Conservation (phyloP, 2,797 vertebrate species). For the Emydoidea blandingii region DNA sequence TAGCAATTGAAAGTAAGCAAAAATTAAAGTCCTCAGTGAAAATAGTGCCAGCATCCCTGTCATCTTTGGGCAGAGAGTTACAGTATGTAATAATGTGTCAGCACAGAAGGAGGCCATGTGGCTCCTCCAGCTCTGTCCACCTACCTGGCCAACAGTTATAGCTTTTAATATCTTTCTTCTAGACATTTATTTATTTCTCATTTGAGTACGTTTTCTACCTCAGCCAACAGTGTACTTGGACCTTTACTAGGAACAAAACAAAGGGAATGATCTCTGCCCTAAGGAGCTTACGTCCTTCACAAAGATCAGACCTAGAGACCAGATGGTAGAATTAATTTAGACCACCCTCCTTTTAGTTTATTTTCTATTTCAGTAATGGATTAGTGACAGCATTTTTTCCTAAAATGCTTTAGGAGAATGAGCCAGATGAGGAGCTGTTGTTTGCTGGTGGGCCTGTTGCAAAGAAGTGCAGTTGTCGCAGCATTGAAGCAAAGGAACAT, state of each 20-base stretch:
- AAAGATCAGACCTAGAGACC: constrained; percentile 37
- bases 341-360: neutral
- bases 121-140: neutral
- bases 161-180: neutral
- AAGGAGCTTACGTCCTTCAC: constrained; percentile 9
- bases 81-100: neutral
- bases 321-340: neutral
- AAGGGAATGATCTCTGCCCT: neutral
- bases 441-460: neutral
- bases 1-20: constrained; percentile 40
- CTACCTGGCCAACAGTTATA: neutral
- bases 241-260: neutral
- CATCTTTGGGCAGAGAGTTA: constrained; percentile 9
- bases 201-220: neutral
- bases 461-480: neutral
- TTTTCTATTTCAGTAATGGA: constrained; percentile 60
- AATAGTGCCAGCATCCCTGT: neutral
- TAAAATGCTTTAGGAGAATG: constrained; percentile 51
- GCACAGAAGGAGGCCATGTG: neutral
- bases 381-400: constrained; percentile 67
- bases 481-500: neutral
- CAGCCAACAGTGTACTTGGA: neutral
- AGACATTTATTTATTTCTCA: neutral
- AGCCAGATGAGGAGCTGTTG: neutral
- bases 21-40: constrained; percentile 26